Evolutionary conservation across 2,797 vertebrate species (phyloP), one percentile per base, ranked within the genome.

Genomic region (Melanotaenia nigrans): DNA sequence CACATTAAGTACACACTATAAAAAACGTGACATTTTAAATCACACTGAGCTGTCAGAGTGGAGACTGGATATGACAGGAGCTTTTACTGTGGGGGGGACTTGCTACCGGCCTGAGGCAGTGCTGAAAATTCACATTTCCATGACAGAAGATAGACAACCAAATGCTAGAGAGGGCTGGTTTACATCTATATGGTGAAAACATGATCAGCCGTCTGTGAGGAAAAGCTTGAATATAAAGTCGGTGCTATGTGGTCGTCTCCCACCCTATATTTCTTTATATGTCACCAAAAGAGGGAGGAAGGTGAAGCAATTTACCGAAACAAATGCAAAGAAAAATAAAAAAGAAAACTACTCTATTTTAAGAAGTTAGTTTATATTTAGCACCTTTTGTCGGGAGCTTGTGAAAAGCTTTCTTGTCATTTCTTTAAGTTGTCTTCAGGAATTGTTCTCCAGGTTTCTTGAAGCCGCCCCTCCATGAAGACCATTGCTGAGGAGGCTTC

Each of bases 51-150:
- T 6, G 25, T 33, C 3, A 35, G 20, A n/a, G 53, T 13, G n/a
- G 58, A 68, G 55, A 24, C 54, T 47, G 38, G 24, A 63, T 47
- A 32, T 36, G 16, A 53, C 25, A 18, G 14, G 28, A 47, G 10
- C 9, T 9, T 25, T 74, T 20, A 58, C 2, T 12, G 13, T 14
- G 36, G 24, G 24, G 22, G 71, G 57, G 51, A 64, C 60, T 49
- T 6, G 6, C 59, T 54, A 28, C 40, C 16, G 36, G 63, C 68
- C 65, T 7, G 58, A 65, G 49, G 71, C n/a, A 2, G 68, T 45
- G 6, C 10, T 55, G 25, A 65, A 67, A 71, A 73, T 66, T 42
- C 55, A 69, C 61, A 80, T 84, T 71, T 75, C 71, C 10, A n/a
- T 47, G 61, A 58, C 61, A 68, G 45, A 38, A 76, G 62, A 68